Conservation (phyloP, 2,888 invertebrate genomes). For the Busseola fusca region DNA sequence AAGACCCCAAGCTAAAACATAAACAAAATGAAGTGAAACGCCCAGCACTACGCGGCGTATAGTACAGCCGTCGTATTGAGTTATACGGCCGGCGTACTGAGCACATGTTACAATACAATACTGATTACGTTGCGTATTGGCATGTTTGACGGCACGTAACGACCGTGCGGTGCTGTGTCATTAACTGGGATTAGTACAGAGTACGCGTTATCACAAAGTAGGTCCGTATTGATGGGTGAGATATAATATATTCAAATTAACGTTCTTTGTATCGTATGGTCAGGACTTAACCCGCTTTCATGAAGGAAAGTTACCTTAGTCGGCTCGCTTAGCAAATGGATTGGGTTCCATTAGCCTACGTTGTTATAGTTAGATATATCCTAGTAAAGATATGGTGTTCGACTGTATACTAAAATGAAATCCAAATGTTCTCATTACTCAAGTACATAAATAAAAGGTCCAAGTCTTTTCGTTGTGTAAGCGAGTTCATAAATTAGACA, state of each 20-base stretch:
- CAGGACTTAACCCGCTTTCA: neutral
- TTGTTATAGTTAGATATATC: neutral
- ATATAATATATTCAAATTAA: neutral
- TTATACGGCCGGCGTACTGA: slow-evolving; percentile 3
- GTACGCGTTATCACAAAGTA: neutral
- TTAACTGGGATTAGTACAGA: slow-evolving; percentile 8
- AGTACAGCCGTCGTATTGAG: slow-evolving; percentile 14
- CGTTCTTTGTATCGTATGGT: too few species aligned
- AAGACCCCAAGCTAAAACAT: neutral
- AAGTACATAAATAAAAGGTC: slow-evolving; percentile 15
- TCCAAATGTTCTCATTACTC: slow-evolving; percentile 6
- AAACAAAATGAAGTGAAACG: neutral
- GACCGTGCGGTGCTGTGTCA: neutral
- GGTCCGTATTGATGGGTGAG: neutral
- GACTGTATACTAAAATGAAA: neutral
- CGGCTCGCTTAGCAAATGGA: neutral
- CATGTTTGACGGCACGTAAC: slow-evolving; percentile 24
- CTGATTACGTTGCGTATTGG: slow-evolving; percentile 37
- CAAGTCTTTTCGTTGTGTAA: slow-evolving; percentile 7
- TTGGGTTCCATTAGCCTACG: neutral
- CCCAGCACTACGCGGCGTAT: slow-evolving; percentile 10
- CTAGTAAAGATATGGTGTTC: neutral
- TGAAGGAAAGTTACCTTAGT: neutral
- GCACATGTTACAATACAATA: slow-evolving; percentile 28
- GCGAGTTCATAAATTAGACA: slow-evolving; percentile 40